These are phyloP conservation scores for Altica lythri DNA, from an alignment of 2,888 invertebrate species.

Conservation along the genomic window DNA sequence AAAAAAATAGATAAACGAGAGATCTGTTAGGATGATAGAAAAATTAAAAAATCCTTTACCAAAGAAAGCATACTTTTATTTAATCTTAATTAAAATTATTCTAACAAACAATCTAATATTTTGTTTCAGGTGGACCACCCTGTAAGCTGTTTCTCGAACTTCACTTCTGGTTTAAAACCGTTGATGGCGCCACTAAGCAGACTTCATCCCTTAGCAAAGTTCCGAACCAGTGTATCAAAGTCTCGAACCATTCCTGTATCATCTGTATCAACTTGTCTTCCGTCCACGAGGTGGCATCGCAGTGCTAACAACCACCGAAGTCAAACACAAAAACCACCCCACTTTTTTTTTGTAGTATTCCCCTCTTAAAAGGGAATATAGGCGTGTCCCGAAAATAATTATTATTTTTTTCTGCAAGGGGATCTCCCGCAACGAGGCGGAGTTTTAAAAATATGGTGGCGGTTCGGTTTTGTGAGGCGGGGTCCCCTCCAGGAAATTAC, in stretches of 20 bases:
- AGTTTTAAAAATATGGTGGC: slow-evolving; percentile 54
- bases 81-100: neutral
- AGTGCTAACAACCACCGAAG: slow-evolving; percentile 6
- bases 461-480: slow-evolving; percentile 47
- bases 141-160: slow-evolving; percentile 2
- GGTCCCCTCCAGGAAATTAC: slow-evolving; percentile 53
- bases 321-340: slow-evolving; percentile 35
- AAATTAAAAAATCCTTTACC: too few species aligned
- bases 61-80: too few species aligned
- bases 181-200: slow-evolving; percentile 18
- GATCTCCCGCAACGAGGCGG: slow-evolving; percentile 50
- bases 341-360: slow-evolving; percentile 31
- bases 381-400: slow-evolving; percentile 50
- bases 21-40: too few species aligned
- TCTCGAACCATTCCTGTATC: slow-evolving; percentile 12
- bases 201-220: neutral
- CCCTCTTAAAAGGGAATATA: slow-evolving; percentile 40
- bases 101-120: neutral
- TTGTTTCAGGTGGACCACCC: slow-evolving; percentile 20
- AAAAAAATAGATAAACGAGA: too few species aligned
- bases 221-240: slow-evolving; percentile 1
- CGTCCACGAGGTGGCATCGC: slow-evolving; percentile 39
- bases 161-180: neutral
- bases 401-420: slow-evolving; percentile 49
- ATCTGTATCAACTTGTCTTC: slow-evolving; percentile 22